Base-by-base conservation (phyloP, 2,113 vertebrate genomes). In the Promerops cafer region DNA sequence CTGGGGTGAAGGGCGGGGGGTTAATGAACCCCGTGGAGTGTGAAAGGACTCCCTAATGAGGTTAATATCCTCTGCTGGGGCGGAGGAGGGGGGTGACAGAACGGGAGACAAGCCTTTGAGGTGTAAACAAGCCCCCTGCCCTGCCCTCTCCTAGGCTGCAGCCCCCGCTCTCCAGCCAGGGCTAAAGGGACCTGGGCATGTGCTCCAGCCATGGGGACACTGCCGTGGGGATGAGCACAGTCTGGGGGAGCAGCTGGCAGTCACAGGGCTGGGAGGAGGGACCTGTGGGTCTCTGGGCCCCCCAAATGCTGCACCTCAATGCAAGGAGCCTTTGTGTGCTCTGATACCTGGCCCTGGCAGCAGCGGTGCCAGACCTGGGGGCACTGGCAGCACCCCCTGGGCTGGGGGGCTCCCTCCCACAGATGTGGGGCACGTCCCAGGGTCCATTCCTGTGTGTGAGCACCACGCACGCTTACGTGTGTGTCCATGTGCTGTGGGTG, bases 31-130 rank as follows among this genome's bases (percentile, higher is more conserved):
- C 90, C 95, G 47, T 19, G 77, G 88, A 83, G 93, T 96, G 95
- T 90, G 93, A 94, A 95, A 91, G 52, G 79, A 92, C 85, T 81
- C 69, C 82, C 93, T 97, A 95, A 96, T 86, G n/a, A 91, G 7
- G 68, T 80, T 93, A 92, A 96, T 94, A 88, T 83, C 82, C 65
- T 86, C 64, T 49, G 63, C 80, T 8, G 1, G 35, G 66, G 52
- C 0, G 4, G 22, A 4, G 18, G 8, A 39, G 31, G 64, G 9
- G 60, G 27, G 13, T 39, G 64, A 23, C 45, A 23, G 45, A 2
- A 53, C 2, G 1, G 35, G 54, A 45, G 33, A 28, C 17, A 33
- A 76, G 56, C 68, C 93, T 97, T 96, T 97, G 95, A 96, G 87
- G 61, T 97, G 94, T 35, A 97, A 96, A 96, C 17, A 13, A 35